A percentile compares a stretch with the other conserved stretches of the same genome.
Evolutionary conservation across 2,113 vertebrate genomes (phyloP).

Genomic region (Alethe castanea): DNA sequence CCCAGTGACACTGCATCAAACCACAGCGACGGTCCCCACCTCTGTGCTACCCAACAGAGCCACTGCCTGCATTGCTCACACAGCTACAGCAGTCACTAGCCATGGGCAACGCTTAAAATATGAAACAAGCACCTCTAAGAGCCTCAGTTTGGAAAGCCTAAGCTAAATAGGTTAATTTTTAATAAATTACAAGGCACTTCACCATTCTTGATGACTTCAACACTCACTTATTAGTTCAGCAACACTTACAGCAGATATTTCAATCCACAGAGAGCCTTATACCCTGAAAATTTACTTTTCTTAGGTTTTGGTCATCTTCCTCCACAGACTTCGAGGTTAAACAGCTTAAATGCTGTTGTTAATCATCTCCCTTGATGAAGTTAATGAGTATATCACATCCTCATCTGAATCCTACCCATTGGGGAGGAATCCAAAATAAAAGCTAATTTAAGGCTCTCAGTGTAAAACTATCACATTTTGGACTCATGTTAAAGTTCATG

Average conservation of each 20-base stretch:
- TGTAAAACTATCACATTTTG: neutral
- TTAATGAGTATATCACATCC: neutral
- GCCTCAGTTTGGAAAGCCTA: neutral
- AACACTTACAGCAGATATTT: neutral
- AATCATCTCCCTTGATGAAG: neutral
- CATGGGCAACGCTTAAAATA: neutral
- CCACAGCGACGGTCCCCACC: fast-evolving
- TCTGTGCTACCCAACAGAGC: neutral
- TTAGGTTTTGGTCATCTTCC: neutral
- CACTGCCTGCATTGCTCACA: fast-evolving
- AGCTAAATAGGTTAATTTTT: neutral
- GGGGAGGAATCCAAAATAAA: neutral
- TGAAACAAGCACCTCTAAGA: neutral
- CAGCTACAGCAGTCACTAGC: neutral
- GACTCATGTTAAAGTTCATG: neutral
- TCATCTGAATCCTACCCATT: neutral
- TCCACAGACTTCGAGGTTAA: neutral
- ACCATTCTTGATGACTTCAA: neutral
- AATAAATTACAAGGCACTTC: neutral
- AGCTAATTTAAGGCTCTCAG: neutral
- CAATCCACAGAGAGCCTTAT: neutral
- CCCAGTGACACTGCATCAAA: neutral
- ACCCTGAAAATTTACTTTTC: neutral
- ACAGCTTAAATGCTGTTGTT: neutral
- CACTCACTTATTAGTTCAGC: neutral